Percentiles rank a stretch among this genome's conserved stretches.
Conservation (phyloP, 2,113 vertebrate genomes). For the Ptilorrhoa leucosticta region DNA sequence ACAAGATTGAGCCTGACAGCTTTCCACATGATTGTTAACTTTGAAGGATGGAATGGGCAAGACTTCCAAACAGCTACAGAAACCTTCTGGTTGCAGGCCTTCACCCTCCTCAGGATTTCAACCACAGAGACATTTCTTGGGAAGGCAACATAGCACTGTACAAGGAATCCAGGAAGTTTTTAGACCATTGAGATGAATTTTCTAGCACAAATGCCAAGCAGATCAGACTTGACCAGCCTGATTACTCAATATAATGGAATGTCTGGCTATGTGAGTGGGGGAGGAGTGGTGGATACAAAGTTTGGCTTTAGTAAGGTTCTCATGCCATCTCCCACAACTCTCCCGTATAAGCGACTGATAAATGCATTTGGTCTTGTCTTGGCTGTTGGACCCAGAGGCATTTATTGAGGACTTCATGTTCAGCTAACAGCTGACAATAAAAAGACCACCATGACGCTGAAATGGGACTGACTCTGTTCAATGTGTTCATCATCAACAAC, state of each 20-base stretch:
- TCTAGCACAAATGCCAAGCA: background rate
- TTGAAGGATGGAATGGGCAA: background rate
- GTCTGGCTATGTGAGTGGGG: background rate
- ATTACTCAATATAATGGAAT: background rate
- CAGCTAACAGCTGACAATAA: background rate
- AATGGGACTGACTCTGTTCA: background rate
- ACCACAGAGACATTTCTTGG: background rate
- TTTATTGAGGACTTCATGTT: background rate
- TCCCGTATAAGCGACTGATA: background rate
- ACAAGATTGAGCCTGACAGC: background rate
- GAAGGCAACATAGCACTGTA: background rate
- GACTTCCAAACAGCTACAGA: background rate
- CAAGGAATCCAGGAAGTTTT: background rate
- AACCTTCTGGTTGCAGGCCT: background rate
- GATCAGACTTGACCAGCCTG: background rate
- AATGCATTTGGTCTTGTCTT: background rate
- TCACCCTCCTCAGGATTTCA: background rate
- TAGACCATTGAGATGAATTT: background rate
- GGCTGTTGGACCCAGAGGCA: background rate
- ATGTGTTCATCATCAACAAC: background rate
- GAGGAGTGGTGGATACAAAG: background rate
- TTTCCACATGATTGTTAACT: background rate
- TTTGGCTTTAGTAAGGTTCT: background rate
- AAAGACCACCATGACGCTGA: background rate
- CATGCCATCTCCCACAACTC: background rate